Base-by-base conservation (phyloP, 2,797 vertebrate species). In the Fratercula arctica region DNA sequence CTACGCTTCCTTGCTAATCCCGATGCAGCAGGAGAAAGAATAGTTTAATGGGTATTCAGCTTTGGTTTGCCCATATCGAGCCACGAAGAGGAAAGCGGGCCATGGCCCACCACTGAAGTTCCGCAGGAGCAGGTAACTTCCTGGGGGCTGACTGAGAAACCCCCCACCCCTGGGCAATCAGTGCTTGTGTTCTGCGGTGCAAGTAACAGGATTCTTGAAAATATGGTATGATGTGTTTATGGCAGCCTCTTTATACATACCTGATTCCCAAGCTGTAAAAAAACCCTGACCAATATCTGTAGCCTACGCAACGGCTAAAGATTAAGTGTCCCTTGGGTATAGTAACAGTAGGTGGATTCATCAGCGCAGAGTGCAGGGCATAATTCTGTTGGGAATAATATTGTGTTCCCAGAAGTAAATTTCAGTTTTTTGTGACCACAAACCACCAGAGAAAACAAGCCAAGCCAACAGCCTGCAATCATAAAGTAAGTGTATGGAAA, bases 1-100 rank as follows among this genome's bases (percentile, higher is more conserved):
- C 29, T 37, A 16, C 0, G 0, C 33, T 54, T 51, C 28, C 74
- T 56, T 3, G 0, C 12, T 48, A 56, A n/a, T 15, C 33, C 11
- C 43, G 66, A 9, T 2, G 6, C 45, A 51, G n/a, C 56, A 21
- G 6, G 25, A 37, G 18, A 56, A 37, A 15, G 3, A 54, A n/a
- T 16, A 37, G 18, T 23, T 85, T 46, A 60, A 26, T 20, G 7
- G 17, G n/a, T 35, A 51, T 80, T 41, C 48, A 59, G 25, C 41
- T 28, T 61, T 28, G 51, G 53, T 37, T 50, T 68, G 54, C 45
- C 66, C 11, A 9, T 11, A 10, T 16, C 35, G 48, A 66, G 31
- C 5, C 20, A 43, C 37, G 76, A 61, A 8, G 10, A 76, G 14
- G 8, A 48, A 69, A 56, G 25, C 1, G 1, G 28, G 7, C 28